Conservation (phyloP, 2,888 invertebrate species). For the Hemithea aestivaria region DNA sequence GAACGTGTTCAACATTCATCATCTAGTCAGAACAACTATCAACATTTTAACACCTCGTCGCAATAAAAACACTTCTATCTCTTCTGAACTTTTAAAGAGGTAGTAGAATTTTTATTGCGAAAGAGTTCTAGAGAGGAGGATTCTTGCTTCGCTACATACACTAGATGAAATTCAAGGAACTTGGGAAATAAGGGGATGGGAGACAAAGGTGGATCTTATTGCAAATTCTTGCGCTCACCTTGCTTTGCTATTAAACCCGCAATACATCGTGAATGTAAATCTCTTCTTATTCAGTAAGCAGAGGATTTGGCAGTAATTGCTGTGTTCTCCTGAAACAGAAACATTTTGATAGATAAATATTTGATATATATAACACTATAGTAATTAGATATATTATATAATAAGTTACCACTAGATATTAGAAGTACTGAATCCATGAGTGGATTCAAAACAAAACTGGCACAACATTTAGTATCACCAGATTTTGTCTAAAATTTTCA, state of each 20-base stretch:
- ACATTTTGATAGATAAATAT: too few relatives aligned
- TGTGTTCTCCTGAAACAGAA: too few relatives aligned
- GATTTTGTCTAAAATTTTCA: too few relatives aligned
- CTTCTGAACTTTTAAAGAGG: not conserved
- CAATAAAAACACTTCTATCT: not conserved
- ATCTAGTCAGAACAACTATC: slow-evolving; percentile 2
- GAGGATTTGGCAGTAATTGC: slow-evolving; percentile 8
- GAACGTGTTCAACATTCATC: too few relatives aligned
- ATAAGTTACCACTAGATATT: too few relatives aligned
- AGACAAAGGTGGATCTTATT: slow-evolving; percentile 73
- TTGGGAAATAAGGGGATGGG: slow-evolving; percentile 60
- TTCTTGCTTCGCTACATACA: slow-evolving; percentile 39
- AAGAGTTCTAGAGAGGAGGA: slow-evolving; percentile 13
- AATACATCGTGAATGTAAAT: slow-evolving; percentile 46
- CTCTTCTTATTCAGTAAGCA: slow-evolving; percentile 19
- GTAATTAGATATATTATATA: too few relatives aligned
- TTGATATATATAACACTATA: too few relatives aligned
- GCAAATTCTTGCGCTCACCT: slow-evolving; percentile 71
- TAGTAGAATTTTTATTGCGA: slow-evolving; percentile 1
- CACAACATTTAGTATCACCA: too few relatives aligned
- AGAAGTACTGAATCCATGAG: too few relatives aligned
- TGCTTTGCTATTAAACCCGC: slow-evolving; percentile 60
- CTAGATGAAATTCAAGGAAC: slow-evolving; percentile 66
- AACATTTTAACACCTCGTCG: slow-evolving; percentile 2
- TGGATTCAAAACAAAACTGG: too few relatives aligned